These are phyloP conservation scores for Mylabris phalerata DNA, from an alignment of 1,140 invertebrate genomes.

Conservation along the genomic window DNA sequence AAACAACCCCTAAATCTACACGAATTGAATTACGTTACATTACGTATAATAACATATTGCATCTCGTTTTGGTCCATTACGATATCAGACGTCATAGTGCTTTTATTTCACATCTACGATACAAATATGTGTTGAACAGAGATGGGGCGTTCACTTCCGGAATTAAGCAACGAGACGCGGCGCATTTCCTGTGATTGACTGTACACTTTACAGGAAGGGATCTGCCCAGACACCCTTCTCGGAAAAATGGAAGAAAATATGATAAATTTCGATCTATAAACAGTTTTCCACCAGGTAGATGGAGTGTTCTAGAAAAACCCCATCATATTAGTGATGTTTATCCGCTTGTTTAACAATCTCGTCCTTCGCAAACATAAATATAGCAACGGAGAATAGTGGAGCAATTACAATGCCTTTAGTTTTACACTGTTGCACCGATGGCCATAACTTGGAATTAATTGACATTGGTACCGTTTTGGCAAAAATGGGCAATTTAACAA, in stretches of 20 bases:
- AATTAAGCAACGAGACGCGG: slow-evolving; percentile 30
- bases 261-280: too few relatives aligned
- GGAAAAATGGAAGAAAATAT: too few relatives aligned
- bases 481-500: slow-evolving; percentile 24
- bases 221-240: too few relatives aligned
- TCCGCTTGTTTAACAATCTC: too few relatives aligned
- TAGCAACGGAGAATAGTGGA: slow-evolving; percentile 12
- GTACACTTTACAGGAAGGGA: not conserved
- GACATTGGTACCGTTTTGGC: slow-evolving; percentile 19
- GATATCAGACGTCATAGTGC: slow-evolving; percentile 14
- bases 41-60: slow-evolving; percentile 22
- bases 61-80: slow-evolving; percentile 15
- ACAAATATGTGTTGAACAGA: slow-evolving; percentile 15
- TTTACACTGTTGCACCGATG: slow-evolving; percentile 1
- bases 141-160: slow-evolving; percentile 28
- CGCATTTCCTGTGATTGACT: slow-evolving; percentile 29
- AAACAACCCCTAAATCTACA: not conserved
- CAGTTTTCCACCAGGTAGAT: too few relatives aligned
- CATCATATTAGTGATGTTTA: too few relatives aligned
- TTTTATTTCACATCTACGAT: slow-evolving; percentile 10
- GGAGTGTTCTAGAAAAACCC: too few relatives aligned
- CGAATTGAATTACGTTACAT: slow-evolving; percentile 16
- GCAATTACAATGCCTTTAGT: slow-evolving; percentile 16
- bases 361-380: slow-evolving; percentile 2
- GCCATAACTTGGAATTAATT: slow-evolving; percentile 29